Evolutionary conservation across 2,113 vertebrate genomes (phyloP), one percentile per base, ranked within the genome.

Genomic region (Tringa solitaria): DNA sequence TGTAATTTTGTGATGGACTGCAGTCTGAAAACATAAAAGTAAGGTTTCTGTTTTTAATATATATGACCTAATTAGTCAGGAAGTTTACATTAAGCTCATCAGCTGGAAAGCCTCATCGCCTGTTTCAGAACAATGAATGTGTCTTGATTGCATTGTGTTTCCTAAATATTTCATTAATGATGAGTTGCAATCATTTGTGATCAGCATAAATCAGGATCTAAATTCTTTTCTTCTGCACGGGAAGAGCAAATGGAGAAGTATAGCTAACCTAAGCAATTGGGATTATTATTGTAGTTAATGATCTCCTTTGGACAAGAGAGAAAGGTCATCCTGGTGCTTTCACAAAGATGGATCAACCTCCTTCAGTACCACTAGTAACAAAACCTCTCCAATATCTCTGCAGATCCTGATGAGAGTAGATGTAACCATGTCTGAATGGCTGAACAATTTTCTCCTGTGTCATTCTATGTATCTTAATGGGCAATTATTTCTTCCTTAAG

Each of bases 141-240:
- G 37, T 77, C 82, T 65, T 90, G 90, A 92, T 93, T 94, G 37
- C 75, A 77, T 41, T 94, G 53, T 89, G 20, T 83, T 94, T 90
- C 64, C 41, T 80, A 89, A 93, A 87, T 89, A 93, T 88, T 87
- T 91, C 41, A 77, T 90, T 91, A 96, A 77, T 51, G n/a, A 12
- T 70, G 56, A 35, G 4, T 45, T 92, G n/a, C 23, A n/a, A 84
- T 79, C n/a, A n/a, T 24, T 65, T 57, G 24, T 60, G 39, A 51
- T 88, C 56, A 75, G 72, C 59, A 88, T 33, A 91, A 96, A 84
- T 56, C 30, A 64, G 33, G 33, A 78, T 51, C 67, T 79, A 51
- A 85, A 90, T 63, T 93, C 51, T 80, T 76, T 22, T 57, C 32
- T 83, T 60, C 35, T 37, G 8, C 24, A 54, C 33, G 14, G 77